Conservation (phyloP, 2,113 vertebrate genomes). For the Epinephelus lanceolatus region DNA sequence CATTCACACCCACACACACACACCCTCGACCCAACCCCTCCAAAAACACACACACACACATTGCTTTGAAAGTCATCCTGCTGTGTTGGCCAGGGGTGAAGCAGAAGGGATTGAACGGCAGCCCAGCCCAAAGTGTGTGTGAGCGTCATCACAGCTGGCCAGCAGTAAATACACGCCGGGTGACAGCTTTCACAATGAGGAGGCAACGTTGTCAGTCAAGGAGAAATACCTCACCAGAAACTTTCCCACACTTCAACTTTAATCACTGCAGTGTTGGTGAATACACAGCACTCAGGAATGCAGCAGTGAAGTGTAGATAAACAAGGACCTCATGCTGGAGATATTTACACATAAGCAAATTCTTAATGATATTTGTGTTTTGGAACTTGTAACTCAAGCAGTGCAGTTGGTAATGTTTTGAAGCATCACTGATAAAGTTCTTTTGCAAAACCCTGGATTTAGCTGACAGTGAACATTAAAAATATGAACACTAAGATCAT, state of each 20-base stretch:
- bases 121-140: slow-evolving; percentile 16
- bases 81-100: slow-evolving; percentile 39
- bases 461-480: not conserved
- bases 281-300: not conserved
- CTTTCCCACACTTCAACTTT: slow-evolving; percentile 36
- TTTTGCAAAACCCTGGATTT: not conserved
- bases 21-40: not conserved
- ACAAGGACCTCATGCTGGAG: not conserved
- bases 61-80: slow-evolving; percentile 20
- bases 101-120: slow-evolving; percentile 23
- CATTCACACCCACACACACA: not conserved
- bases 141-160: slow-evolving; percentile 55
- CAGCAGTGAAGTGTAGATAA: not conserved
- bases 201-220: slow-evolving; percentile 45
- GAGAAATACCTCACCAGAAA: slow-evolving; percentile 28
- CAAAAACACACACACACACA: slow-evolving; percentile 16
- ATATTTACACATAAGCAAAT: slow-evolving; percentile 6
- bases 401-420: too few relatives aligned
- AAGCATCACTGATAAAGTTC: not conserved
- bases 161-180: slow-evolving; percentile 48
- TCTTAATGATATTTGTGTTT: not conserved
- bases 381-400: not conserved
- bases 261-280: slow-evolving; percentile 42
- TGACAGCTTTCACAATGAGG: slow-evolving; percentile 54
- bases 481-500: not conserved